Evolutionary conservation across 2,113 vertebrate genomes (phyloP), one percentile per base, ranked within the genome.

Genomic region (Xiphias gladius): DNA sequence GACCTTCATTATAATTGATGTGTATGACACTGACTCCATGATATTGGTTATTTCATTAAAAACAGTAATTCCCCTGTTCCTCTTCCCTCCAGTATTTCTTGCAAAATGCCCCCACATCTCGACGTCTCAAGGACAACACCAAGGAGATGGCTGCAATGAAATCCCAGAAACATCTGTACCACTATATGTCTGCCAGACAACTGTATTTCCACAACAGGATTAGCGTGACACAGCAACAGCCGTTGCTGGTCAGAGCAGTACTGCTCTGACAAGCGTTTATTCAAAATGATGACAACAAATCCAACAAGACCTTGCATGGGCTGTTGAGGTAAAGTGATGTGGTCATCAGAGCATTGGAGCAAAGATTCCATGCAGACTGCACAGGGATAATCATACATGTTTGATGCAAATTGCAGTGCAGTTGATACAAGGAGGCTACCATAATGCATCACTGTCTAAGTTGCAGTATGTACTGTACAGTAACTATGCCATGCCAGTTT

Each of bases 201-300:
- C 41, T 11, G 13, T 1, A 43, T 14, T 43, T 43, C 41, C 41
- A 39, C 37, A 43, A 43, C 41, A 43, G 41, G 41, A 43, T 14
- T 43, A 43, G 41, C 12, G 41, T 43, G 41, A 43, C 41, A 43
- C 11, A 13, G 13, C 41, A 43, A 43, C 41, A 43, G 41, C 41
- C 41, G 13, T 43, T 19, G 6, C 54, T 77, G 26, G 28, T 16
- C 37, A 59, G 41, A 57, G 11, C 13, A 43, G 41, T 43, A 46
- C 52, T 24, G 13, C 43, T 55, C 63, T 58, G 59, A 59, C 50
- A 41, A 50, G 17, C 48, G 2, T 37, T 10, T 30, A 17, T 37
- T 71, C 22, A 61, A 54, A 64, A n/a, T 6, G n/a, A 57, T 48
- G 46, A 73, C 46, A 77, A 43, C 22, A 37, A 17, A 24, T 79